Conservation (phyloP, 2,888 invertebrate genomes). For the Spialia ferax region DNA sequence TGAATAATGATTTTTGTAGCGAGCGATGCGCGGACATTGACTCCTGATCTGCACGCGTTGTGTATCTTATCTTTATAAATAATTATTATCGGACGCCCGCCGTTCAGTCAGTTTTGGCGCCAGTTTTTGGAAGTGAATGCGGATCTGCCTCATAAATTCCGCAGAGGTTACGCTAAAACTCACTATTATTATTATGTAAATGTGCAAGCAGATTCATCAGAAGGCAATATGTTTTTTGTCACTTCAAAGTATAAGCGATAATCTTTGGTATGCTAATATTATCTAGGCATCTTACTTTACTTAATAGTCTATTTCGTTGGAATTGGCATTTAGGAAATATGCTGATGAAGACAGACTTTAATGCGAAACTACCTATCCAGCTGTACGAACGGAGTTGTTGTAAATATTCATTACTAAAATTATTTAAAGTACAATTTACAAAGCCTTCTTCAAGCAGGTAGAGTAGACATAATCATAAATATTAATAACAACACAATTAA, state of each 20-base stretch:
- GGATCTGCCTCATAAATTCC: slow-evolving; percentile 56
- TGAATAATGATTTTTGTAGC: slow-evolving; percentile 69
- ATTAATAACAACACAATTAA: not conserved
- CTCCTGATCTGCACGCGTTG: slow-evolving; percentile 52
- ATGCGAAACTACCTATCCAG: not conserved
- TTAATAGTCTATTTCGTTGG: slow-evolving; percentile 1
- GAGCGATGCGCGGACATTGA: slow-evolving; percentile 66
- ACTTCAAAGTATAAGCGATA: slow-evolving; percentile 17
- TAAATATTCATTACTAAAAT: slow-evolving; percentile 13
- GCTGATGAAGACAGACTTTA: not conserved
- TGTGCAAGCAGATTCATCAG: slow-evolving; percentile 7
- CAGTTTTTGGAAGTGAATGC: slow-evolving; percentile 59
- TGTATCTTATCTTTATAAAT: slow-evolving; percentile 57
- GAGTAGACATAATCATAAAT: not conserved
- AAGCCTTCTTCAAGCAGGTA: not conserved
- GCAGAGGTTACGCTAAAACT: slow-evolving; percentile 14
- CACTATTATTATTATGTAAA: slow-evolving; percentile 19
- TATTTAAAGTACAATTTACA: not conserved
- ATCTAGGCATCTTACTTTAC: slow-evolving; percentile 13
- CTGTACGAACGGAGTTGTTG: not conserved
- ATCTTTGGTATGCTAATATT: slow-evolving; percentile 29
- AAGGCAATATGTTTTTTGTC: slow-evolving; percentile 33
- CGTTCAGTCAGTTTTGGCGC: slow-evolving; percentile 69
- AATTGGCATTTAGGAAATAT: slow-evolving; percentile 3
- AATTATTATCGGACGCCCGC: slow-evolving; percentile 51